Base-by-base conservation (phyloP, 64 coral and sea anemone species). In the Porites lutea region DNA sequence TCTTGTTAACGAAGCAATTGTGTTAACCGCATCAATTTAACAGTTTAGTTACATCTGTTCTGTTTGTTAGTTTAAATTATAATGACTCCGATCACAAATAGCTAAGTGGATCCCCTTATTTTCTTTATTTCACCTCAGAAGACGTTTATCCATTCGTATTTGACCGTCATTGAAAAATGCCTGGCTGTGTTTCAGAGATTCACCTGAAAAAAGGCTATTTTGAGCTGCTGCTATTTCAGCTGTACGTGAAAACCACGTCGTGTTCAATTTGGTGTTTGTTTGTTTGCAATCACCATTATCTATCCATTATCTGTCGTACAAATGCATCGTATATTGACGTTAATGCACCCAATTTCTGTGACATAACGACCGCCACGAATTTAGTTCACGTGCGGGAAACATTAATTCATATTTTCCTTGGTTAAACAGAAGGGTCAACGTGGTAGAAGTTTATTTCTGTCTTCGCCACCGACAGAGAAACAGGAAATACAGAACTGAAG, bases 271-370 rank as follows among this genome's bases (percentile, higher is more conserved):
- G 69, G 4, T 84, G 10, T 16, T 10, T 67, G 81, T 84, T 84
- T 83, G 79, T 82, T 84, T 84, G 81, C 59, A 68, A 68, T 61
- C 63, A 52, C 18, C 18, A 68, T 68, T 67, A 68, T 52, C 43
- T 9, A 19, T 50, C 73, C 63, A 84, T 84, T 84, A 84, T 84
- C 8, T 51, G 2, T 66, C 47, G 46, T 47, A 68, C 81, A 84
- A 67, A 84, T 9, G 46, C 81, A 61, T 65, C 16, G 63, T n/a
- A 44, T 65, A 64, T 52, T 52, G 37, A 84, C 11, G 59, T 11
- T 49, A 45, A 48, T 18, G 63, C 13, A 47, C 62, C 62, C 73
- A 51, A 51, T 20, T 84, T 63, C 5, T 45, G 37, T 44, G 63
- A 76, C 16, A 16, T 76, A 18, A 16, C 12, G 7, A 57, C 7